Percentiles rank a stretch among this genome's conserved stretches.
Conservation (phyloP, 2,113 vertebrate genomes). For the Galbula dea region DNA sequence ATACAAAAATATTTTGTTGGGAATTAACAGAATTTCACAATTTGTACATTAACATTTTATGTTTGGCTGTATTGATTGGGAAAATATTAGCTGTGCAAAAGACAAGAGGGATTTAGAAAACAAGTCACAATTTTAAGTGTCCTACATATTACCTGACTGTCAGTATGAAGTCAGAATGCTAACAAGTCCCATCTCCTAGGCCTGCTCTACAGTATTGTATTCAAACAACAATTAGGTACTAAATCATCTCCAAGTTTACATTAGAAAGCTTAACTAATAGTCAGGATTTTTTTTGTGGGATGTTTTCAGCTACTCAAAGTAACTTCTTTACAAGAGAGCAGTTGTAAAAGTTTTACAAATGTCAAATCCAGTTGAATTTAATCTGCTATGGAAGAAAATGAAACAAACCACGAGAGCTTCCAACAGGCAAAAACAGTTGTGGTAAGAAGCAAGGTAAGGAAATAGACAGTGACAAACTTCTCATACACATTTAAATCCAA, state of each 20-base stretch:
- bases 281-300: not conserved
- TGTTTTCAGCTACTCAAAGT: not conserved
- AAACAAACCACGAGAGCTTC: not conserved
- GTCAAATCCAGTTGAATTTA: not conserved
- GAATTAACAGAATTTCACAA: slow-evolving; percentile 60
- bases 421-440: not conserved
- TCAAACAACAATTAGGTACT: not conserved
- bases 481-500: not conserved
- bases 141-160: not conserved
- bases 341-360: not conserved
- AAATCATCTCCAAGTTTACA: not conserved
- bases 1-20: slow-evolving; percentile 76
- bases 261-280: not conserved
- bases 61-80: slow-evolving; percentile 50
- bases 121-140: not conserved
- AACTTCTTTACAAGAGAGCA: not conserved
- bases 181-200: not conserved
- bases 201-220: not conserved
- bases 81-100: slow-evolving; percentile 57
- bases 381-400: not conserved
- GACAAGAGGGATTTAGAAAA: slow-evolving; percentile 23
- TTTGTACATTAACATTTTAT: slow-evolving; percentile 56
- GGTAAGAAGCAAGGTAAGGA: not conserved
- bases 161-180: not conserved
- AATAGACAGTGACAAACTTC: fast-evolving